Conservation (phyloP, 2,888 invertebrate species). For the Dugesia japonica region DNA sequence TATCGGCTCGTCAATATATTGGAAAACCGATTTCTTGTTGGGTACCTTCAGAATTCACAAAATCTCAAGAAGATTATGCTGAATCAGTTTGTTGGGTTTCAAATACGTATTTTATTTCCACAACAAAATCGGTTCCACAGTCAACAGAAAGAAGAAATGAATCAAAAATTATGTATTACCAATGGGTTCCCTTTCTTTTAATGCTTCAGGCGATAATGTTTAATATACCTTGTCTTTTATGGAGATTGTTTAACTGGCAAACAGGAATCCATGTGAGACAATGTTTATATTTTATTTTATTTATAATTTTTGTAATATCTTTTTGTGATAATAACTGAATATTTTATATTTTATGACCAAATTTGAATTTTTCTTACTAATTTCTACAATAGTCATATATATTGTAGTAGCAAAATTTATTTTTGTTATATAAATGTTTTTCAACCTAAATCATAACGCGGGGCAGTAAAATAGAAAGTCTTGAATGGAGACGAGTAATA, state of each 20-base stretch:
- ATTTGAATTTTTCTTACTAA: too few species aligned
- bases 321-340: too few species aligned
- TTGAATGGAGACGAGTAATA: too few species aligned
- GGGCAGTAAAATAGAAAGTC: too few species aligned
- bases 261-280: conserved; percentile 41
- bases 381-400: too few species aligned
- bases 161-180: conserved; percentile 47
- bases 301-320: too few species aligned
- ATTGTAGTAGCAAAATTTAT: too few species aligned
- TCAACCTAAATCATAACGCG: too few species aligned
- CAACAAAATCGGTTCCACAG: conserved; percentile 44
- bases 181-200: conserved; percentile 50
- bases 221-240: conserved; percentile 49
- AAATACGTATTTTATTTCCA: conserved; percentile 50
- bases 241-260: conserved; percentile 49
- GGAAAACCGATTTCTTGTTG: conserved; percentile 86
- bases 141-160: conserved; percentile 46
- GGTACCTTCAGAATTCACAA: conserved; percentile 51
- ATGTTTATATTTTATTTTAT: not conserved
- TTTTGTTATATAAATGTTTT: too few species aligned
- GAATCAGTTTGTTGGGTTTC: conserved; percentile 52
- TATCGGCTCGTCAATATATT: conserved; percentile 82
- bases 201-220: conserved; percentile 50
- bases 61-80: conserved; percentile 51
- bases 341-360: too few species aligned